Percentiles rank a stretch among this genome's conserved stretches.
Conservation (phyloP, 2,888 invertebrate genomes). For the Eustalomyia histrio region DNA sequence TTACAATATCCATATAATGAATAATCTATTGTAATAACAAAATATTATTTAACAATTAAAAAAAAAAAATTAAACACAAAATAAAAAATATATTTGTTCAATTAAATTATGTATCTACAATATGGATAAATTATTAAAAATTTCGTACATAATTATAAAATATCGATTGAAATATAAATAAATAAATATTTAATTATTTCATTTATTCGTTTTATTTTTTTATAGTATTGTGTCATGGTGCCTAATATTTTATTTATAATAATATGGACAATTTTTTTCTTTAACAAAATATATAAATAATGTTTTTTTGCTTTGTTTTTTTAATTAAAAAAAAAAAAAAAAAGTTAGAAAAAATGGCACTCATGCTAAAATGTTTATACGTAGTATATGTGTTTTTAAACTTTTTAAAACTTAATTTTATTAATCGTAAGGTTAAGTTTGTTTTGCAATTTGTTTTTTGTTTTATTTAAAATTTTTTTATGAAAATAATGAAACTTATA, state of each 20-base stretch:
- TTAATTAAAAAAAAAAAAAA: no score
- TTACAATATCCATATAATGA: neutral
- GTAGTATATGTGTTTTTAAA: neutral
- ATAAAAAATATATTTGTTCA: neutral
- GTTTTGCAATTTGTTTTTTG: conserved; percentile 51
- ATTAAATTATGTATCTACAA: neutral
- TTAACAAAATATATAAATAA: neutral
- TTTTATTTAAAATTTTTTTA: conserved; percentile 9
- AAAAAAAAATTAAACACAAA: neutral
- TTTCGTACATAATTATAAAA: conserved; percentile 1
- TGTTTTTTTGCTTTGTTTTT: no score
- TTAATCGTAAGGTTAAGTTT: conserved; percentile 55
- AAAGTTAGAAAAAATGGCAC: conserved; percentile 56
- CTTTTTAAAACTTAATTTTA: conserved; percentile 24
- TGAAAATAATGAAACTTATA: conserved; percentile 54
- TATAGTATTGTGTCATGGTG: neutral
- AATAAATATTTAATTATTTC: conserved; percentile 1
- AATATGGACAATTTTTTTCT: neutral
- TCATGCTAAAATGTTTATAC: conserved; percentile 7
- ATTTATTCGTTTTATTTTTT: neutral
- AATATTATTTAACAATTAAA: neutral
- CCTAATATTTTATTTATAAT: neutral
- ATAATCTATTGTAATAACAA: neutral
- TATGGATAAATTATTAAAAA: neutral
- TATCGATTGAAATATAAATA: neutral